Conservation (phyloP, 1,140 invertebrate species). For the Nomia melanderi region DNA sequence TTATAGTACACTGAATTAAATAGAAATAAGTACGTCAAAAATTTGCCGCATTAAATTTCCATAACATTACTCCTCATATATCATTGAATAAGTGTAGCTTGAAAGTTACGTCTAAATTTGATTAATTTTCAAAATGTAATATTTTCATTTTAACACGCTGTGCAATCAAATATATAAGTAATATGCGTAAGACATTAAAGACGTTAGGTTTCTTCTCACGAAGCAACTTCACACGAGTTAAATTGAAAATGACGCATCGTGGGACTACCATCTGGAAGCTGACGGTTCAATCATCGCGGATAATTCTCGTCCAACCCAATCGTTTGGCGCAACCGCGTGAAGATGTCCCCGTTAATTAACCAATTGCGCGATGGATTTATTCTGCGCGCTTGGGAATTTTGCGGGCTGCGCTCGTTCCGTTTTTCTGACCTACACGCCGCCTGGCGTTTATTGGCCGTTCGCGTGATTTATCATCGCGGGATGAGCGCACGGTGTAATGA, state of each 20-base stretch:
- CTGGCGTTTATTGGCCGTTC: conserved; percentile 64
- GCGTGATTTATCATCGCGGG: conserved; percentile 68
- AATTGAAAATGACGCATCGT: neutral
- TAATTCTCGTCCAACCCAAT: conserved; percentile 7
- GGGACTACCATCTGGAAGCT: neutral
- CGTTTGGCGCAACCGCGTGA: conserved; percentile 27
- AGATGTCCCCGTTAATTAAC: conserved; percentile 63
- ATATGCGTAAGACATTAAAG: neutral
- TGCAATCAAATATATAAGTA: no score
- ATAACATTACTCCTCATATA: no score
- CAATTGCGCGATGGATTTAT: conserved; percentile 67
- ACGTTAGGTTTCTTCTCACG: neutral
- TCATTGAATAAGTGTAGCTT: no score
- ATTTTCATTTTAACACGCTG: no score
- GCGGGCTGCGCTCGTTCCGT: conserved; percentile 32
- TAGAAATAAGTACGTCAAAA: no score
- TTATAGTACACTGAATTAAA: no score
- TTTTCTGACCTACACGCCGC: conserved; percentile 11
- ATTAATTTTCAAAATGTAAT: no score
- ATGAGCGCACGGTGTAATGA: conserved; percentile 53
- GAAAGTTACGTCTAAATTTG: no score
- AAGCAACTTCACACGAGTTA: neutral
- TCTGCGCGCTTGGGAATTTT: conserved; percentile 41
- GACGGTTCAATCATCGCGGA: neutral
- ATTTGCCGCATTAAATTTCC: no score